These are phyloP conservation scores for Drosophila austrosaltans DNA, from an alignment of 2,888 invertebrate genomes.

Conservation along the genomic window DNA sequence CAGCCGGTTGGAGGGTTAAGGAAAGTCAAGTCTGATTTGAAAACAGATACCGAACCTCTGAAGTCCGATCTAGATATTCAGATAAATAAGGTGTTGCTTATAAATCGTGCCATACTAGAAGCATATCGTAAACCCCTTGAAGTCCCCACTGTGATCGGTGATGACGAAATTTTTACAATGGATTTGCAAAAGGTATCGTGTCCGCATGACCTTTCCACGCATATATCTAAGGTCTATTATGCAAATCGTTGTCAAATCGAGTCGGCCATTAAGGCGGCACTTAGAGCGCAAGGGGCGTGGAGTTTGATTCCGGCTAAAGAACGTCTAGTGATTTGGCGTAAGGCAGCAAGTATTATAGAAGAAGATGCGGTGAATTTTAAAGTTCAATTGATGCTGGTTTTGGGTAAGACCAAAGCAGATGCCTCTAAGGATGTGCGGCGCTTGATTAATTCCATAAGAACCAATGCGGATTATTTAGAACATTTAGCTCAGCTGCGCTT, in stretches of 20 bases:
- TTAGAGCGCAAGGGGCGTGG: slow-evolving; percentile 34
- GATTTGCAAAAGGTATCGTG: slow-evolving; percentile 36
- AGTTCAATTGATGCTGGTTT: slow-evolving; percentile 27
- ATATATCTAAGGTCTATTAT: slow-evolving; percentile 34
- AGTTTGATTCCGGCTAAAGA: slow-evolving; percentile 27
- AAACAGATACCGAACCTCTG: not conserved
- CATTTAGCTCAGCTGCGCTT: slow-evolving; percentile 42
- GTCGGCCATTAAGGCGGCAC: slow-evolving; percentile 27
- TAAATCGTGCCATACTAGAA: slow-evolving; percentile 22
- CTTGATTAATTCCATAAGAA: slow-evolving; percentile 32
- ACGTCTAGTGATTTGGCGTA: slow-evolving; percentile 44
- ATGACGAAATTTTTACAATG: slow-evolving; percentile 34
- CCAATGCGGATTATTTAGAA: slow-evolving; percentile 45
- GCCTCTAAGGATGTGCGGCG: slow-evolving; percentile 32
- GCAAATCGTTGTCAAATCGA: slow-evolving; percentile 47
- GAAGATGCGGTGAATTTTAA: slow-evolving; percentile 22
- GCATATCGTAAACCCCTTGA: slow-evolving; percentile 26
- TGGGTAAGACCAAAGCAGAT: slow-evolving; percentile 39
- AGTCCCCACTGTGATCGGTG: slow-evolving; percentile 38
- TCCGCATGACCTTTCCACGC: slow-evolving; percentile 28
- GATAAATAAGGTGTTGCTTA: slow-evolving; percentile 17
- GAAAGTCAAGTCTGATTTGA: not conserved
- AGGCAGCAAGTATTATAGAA: slow-evolving; percentile 37
- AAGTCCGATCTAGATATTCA: not conserved
- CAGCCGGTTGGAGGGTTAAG: not conserved